Evolutionary conservation across 2,888 invertebrate species (phyloP).

Genomic region (Lasioglossum oenotherae): DNA sequence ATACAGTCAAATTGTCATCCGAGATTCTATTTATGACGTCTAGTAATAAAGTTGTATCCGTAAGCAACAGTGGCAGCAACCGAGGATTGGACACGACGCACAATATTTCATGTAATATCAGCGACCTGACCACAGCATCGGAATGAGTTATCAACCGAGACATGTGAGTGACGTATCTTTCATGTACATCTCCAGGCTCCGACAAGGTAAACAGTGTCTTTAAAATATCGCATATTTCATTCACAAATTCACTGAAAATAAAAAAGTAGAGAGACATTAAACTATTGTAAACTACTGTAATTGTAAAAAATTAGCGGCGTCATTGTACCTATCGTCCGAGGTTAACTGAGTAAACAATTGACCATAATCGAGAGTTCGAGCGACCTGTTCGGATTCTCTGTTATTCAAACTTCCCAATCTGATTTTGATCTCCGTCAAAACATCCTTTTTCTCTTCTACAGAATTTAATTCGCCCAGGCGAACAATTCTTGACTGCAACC

Average conservation of each 20-base stretch:
- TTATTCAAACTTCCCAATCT: slow-evolving; percentile 70
- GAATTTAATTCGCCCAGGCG: slow-evolving; percentile 70
- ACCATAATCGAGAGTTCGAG: slow-evolving; percentile 69
- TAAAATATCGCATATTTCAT: slow-evolving; percentile 75
- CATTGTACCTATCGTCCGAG: slow-evolving; percentile 78
- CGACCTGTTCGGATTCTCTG: slow-evolving; percentile 71
- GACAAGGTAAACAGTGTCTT: slow-evolving; percentile 64
- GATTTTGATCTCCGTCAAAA: slow-evolving; percentile 76
- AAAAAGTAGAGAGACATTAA: slow-evolving; percentile 7
- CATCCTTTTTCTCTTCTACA: slow-evolving; percentile 68
- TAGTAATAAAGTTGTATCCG: slow-evolving; percentile 86
- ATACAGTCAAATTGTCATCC: slow-evolving; percentile 87
- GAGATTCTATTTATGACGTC: slow-evolving; percentile 86
- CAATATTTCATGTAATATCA: slow-evolving; percentile 74
- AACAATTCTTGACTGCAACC: slow-evolving; percentile 74
- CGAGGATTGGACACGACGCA: slow-evolving; percentile 58
- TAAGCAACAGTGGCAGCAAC: slow-evolving; percentile 84
- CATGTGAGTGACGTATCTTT: slow-evolving; percentile 74
- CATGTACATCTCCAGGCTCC: slow-evolving; percentile 75
- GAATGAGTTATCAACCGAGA: slow-evolving; percentile 70
- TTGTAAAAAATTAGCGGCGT: slow-evolving; percentile 64
- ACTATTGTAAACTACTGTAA: neutral
- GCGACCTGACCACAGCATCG: slow-evolving; percentile 67
- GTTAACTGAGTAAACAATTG: slow-evolving; percentile 76
- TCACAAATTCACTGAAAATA: slow-evolving; percentile 71